Conservation (phyloP, 2,888 invertebrate species). For the Pterobdella sp. region DNA sequence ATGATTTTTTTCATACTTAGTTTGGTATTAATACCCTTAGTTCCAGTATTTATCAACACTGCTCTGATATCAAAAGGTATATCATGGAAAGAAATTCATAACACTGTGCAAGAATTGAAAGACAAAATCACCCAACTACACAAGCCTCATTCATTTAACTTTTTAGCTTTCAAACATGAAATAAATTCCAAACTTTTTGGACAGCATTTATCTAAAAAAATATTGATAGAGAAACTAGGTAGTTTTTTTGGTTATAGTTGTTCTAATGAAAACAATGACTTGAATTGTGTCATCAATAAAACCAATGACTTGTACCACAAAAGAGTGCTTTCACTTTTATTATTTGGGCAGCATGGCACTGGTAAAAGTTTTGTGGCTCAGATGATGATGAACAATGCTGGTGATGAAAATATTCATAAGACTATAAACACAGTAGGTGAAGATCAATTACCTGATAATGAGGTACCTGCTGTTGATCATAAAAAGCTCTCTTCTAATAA, state of each 20-base stretch:
- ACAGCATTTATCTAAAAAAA: not conserved
- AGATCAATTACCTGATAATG: too few relatives aligned
- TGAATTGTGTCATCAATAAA: not conserved
- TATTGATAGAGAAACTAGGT: not conserved
- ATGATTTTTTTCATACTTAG: too few relatives aligned
- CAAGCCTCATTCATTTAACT: not conserved
- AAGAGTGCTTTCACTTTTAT: not conserved
- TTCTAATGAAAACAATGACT: not conserved
- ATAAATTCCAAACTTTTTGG: not conserved
- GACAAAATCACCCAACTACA: too few relatives aligned
- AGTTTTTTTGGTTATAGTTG: not conserved
- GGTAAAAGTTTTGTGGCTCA: conserved; percentile 3
- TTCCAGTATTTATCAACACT: too few relatives aligned
- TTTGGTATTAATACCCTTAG: too few relatives aligned
- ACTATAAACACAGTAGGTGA: too few relatives aligned
- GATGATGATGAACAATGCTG: conserved; percentile 8
- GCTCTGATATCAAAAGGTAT: too few relatives aligned
- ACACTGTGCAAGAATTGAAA: too few relatives aligned
- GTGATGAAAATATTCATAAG: too few relatives aligned
- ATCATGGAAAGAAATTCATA: too few relatives aligned
- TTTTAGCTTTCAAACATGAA: not conserved
- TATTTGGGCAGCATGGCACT: not conserved
- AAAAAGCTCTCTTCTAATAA: too few relatives aligned
- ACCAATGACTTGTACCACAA: not conserved
- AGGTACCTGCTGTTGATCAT: too few relatives aligned